Base-by-base conservation (phyloP, 2,113 vertebrate species). In the Atlantisia rogersi region DNA sequence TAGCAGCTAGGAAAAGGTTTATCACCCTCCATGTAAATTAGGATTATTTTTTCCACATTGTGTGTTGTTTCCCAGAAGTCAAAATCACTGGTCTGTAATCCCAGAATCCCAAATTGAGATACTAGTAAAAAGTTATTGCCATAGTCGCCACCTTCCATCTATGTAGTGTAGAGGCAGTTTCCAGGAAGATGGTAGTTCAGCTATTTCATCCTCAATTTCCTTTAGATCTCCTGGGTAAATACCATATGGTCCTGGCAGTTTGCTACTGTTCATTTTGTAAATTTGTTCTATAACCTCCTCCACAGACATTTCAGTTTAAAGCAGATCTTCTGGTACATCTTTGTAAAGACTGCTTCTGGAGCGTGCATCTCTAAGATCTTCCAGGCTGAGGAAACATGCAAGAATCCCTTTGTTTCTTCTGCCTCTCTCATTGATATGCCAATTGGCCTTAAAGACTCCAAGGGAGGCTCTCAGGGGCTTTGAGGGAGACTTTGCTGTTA, bases 201-300 rank as follows among this genome's bases (percentile, higher is more conserved):
- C 64, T 86, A 77, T 94, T 94, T 96, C 67, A 85, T 76, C 70
- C 50, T 93, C 90, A 80, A 76, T 94, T 93, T 88, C 69, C 76
- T 73, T 80, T 58, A 50, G n/a, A 44, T 83, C 40, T 90, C 90
- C 90, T 77, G 63, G 46, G 68, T 94, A 90, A 95, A 95, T 93
- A 90, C 65, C 94, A 88, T 86, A 80, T 55, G 55, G 46, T 69
- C 64, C 71, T 42, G 76, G 92, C 71, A 92, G 59, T 93, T 94
- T 86, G 46, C 56, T 88, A 81, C 88, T 92, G 93, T 76, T 92
- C 93, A 84, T 75, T 94, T 92, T 88, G 88, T 80, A 70, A 53
- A 96, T 93, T 95, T 92, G 80, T 88, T 96, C 90, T 83, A 75
- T 75, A 94, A 78, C 68, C 73, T 94, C 77, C 60, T 92, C 83